A percentile compares a stretch with the other conserved stretches of the same genome.
phyloP scores from a whole-genome alignment of 2,888 invertebrate species.

The Teinopalpus imperialis region DNA sequence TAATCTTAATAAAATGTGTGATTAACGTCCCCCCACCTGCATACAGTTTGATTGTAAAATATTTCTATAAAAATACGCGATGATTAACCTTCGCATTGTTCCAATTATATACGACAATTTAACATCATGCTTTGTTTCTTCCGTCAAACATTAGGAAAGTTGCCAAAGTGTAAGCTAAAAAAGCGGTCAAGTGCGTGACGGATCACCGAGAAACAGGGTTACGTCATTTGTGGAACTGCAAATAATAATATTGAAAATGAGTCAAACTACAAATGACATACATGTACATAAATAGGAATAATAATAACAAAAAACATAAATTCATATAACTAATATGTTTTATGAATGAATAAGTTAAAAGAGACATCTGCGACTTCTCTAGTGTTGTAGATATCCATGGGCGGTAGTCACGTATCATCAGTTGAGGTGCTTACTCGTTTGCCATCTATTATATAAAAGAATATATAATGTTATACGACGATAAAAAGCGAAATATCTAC shows the following conservation, averaged over 20 bases:
- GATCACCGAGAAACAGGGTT: constrained; percentile 13
- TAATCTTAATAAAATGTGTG: constrained; percentile 15
- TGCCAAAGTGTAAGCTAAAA: constrained; percentile 57
- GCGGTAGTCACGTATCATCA: no score
- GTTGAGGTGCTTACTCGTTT: no score
- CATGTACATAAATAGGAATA: no score
- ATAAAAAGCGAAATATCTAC: no score
- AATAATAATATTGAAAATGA: constrained; percentile 38
- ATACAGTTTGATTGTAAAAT: constrained; percentile 14
- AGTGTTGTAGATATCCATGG: no score
- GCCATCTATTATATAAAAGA: no score
- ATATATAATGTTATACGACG: no score
- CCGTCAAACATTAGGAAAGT: constrained; percentile 57
- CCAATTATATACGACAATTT: constrained; percentile 46
- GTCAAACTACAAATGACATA: constrained; percentile 36
- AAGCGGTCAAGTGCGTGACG: constrained; percentile 41
- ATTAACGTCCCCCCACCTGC: constrained; percentile 17
- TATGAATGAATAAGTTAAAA: no score
- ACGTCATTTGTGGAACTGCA: constrained; percentile 26
- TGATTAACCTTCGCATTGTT: constrained; percentile 42
- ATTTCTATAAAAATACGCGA: constrained; percentile 21
- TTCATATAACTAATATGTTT: no score
- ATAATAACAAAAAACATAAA: no score
- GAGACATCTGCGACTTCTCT: no score
- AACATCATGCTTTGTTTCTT: constrained; percentile 48